A percentile compares a stretch with the other conserved stretches of the same genome.
These are phyloP conservation scores for Pegoplata infirma DNA, from an alignment of 2,888 invertebrate species.

Conservation along the genomic window DNA sequence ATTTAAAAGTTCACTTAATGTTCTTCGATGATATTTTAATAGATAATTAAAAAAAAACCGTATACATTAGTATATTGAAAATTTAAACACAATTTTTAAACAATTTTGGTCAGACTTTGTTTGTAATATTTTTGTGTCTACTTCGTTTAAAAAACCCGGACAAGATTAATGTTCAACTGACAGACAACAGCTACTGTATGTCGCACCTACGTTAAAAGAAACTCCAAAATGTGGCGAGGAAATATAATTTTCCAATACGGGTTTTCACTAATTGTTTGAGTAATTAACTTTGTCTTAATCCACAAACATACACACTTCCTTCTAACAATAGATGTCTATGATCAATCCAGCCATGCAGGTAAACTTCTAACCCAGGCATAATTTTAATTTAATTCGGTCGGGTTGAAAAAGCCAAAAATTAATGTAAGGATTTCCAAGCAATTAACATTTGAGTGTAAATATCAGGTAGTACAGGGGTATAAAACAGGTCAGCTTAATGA, in stretches of 20 bases:
- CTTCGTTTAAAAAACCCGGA: no score
- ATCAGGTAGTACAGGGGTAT: neutral
- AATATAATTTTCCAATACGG: neutral
- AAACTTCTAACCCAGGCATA: neutral
- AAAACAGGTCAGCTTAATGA: constrained; percentile 2
- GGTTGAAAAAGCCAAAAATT: neutral
- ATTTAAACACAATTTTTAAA: no score
- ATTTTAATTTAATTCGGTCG: constrained; percentile 13
- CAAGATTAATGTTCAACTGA: no score
- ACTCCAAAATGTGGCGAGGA: no score
- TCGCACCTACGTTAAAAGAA: neutral
- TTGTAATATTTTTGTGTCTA: no score
- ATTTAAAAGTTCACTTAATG: no score
- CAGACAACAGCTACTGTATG: neutral
- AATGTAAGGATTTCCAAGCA: neutral
- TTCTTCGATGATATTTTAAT: no score
- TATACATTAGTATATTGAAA: no score
- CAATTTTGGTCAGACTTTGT: no score
- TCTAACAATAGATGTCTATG: neutral
- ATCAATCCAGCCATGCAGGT: neutral
- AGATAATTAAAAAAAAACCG: no score
- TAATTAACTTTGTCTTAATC: constrained; percentile 28
- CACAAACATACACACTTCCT: neutral
- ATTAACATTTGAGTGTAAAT: neutral
- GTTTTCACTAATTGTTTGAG: constrained; percentile 5